Base-by-base conservation (phyloP, 2,888 invertebrate species). In the Cephus pulcher region DNA sequence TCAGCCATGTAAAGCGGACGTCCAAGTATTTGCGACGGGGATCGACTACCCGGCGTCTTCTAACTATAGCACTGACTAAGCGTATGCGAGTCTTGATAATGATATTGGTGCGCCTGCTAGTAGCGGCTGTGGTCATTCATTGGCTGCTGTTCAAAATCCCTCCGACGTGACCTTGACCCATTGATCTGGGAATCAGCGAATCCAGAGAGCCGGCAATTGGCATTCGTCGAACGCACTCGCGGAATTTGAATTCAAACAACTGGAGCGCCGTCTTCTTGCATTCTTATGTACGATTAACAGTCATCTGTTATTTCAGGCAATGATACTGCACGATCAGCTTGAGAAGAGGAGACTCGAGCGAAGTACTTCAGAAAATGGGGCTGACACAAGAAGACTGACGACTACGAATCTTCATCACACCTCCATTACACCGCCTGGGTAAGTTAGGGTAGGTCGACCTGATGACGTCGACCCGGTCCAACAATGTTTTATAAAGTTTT, bases 331-430 rank as follows among this genome's bases (percentile, higher is more conserved):
- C 84, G 90, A 91, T 81, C 90, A 91, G 79, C 82, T 91, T 69
- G 91, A 91, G 75, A 92, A 90, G 82, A 89, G 87, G 76, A 88
- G 88, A 81, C 80, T 91, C 73, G 91, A 91, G 80, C 88, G 90
- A 77, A 91, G 90, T 79, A 85, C 89, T 30, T 91, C 91, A 35
- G 92, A 92, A 81, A 91, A 90, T 78, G 89, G 89, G 30, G 88
- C 86, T 12, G 89, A 89, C 73, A 82, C 85, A 34, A 86, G 88
- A 76, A 88, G 88, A 83, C 84, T 90, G 75, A 86, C 88, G 9
- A 83, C 87, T 76, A 86, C 85, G 82, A 81, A 84, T 40, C 86
- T 87, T 78, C 88, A 87, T 74, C 85, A 87, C 76, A 88, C 88
- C n/a, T 90, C 90, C 30, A 87, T 90, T 79, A 89, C 89, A 75